Conservation (phyloP, 2,888 invertebrate species). For the Mactromeris polynyma region DNA sequence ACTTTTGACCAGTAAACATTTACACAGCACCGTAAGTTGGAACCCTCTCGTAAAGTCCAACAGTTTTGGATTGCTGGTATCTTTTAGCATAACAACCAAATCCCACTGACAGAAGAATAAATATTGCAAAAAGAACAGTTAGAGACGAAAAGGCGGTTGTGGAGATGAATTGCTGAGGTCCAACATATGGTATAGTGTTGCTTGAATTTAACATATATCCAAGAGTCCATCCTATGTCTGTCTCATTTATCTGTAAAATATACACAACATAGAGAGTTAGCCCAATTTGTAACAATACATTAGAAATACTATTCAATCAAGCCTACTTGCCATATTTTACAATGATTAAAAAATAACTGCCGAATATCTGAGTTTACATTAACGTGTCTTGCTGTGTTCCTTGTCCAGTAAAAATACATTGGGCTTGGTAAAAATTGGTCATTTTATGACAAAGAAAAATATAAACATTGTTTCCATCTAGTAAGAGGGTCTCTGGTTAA, state of each 20-base stretch:
- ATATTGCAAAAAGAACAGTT: constrained; percentile 79
- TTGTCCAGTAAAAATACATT: too few relatives aligned
- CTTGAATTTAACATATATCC: constrained; percentile 88
- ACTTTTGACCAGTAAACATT: not conserved
- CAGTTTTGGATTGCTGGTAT: constrained; percentile 50
- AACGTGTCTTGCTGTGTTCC: too few relatives aligned
- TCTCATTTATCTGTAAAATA: constrained; percentile 83
- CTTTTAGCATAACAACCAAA: constrained; percentile 79
- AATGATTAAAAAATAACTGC: too few relatives aligned
- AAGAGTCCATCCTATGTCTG: constrained; percentile 88
- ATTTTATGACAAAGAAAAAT: too few relatives aligned
- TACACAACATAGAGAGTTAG: not conserved
- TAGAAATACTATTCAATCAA: too few relatives aligned
- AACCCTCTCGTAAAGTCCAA: constrained; percentile 65
- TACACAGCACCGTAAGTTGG: constrained; percentile 75
- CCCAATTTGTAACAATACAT: too few relatives aligned
- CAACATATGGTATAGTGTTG: constrained; percentile 84
- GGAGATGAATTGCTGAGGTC: constrained; percentile 61
- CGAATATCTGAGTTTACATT: too few relatives aligned
- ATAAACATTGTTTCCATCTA: too few relatives aligned
- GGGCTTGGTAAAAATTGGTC: too few relatives aligned
- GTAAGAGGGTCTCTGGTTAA: too few relatives aligned
- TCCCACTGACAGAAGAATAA: constrained; percentile 78
- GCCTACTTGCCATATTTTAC: too few relatives aligned
- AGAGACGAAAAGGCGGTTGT: constrained; percentile 77